Percentiles rank a stretch among this genome's conserved stretches.
These are phyloP conservation scores for Anthopleura sola DNA, from an alignment of 64 coral and sea anemone genomes.

Conservation along the genomic window DNA sequence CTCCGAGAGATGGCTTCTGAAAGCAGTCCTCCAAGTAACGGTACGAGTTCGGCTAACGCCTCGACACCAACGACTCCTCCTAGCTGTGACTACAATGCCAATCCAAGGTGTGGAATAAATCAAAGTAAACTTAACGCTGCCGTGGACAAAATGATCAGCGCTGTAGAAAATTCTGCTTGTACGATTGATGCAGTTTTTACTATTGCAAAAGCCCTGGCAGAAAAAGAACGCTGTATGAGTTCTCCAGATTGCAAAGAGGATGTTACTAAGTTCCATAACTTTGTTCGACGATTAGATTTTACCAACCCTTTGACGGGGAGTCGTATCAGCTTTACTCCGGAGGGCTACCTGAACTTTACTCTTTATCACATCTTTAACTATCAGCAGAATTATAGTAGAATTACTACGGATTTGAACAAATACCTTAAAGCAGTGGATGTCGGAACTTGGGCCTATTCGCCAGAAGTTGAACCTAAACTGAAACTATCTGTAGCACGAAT, in stretches of 20 bases:
- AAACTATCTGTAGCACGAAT: conserved; percentile 29
- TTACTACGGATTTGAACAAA: conserved; percentile 33
- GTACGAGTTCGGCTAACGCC: not conserved
- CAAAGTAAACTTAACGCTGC: conserved; percentile 15
- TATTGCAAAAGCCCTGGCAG: conserved; percentile 38
- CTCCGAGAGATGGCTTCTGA: conserved; percentile 11
- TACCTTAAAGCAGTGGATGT: conserved; percentile 51
- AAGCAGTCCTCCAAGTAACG: not conserved
- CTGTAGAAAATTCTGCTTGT: conserved; percentile 71
- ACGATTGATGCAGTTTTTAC: conserved; percentile 68
- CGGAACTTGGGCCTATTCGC: conserved; percentile 55
- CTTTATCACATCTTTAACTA: conserved; percentile 60
- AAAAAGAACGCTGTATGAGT: conserved; percentile 10
- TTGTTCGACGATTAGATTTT: conserved; percentile 60
- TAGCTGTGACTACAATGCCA: conserved; percentile 41
- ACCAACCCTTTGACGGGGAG: conserved; percentile 51
- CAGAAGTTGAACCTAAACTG: conserved; percentile 22
- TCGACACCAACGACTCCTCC: not conserved
- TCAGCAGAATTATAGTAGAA: conserved; percentile 44
- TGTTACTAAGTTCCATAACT: conserved; percentile 23
- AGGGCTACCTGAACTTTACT: conserved; percentile 44
- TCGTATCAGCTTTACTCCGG: conserved; percentile 48
- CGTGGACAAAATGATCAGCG: conserved; percentile 36
- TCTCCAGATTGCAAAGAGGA: conserved; percentile 42
- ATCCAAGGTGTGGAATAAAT: conserved; percentile 37